phyloP scores from a whole-genome alignment of 2,113 vertebrate genomes.

The Polypterus bichir region DNA sequence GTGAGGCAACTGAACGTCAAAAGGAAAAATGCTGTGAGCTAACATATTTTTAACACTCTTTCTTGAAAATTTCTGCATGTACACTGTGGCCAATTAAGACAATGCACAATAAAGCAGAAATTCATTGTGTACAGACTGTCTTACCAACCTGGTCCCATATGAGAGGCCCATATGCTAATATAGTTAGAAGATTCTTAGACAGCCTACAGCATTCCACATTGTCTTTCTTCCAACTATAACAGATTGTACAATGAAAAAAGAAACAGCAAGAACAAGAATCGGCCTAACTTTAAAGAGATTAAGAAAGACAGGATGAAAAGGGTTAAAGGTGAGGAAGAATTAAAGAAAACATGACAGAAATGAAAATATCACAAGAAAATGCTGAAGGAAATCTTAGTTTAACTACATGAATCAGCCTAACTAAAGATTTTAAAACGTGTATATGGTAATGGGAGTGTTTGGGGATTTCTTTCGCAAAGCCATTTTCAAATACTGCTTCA shows the following conservation, averaged over 20 bases:
- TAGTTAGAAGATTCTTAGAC: slow-evolving; percentile 28
- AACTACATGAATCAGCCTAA: slow-evolving; percentile 26
- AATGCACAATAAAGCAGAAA: neutral
- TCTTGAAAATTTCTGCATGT: too few species aligned
- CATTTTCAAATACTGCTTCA: slow-evolving; percentile 44
- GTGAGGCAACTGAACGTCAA: too few species aligned
- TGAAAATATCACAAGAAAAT: slow-evolving; percentile 33
- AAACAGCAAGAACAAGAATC: slow-evolving; percentile 10
- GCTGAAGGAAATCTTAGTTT: slow-evolving; percentile 23
- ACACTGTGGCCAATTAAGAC: too few species aligned
- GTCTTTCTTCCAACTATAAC: slow-evolving; percentile 32
- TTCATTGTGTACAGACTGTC: neutral
- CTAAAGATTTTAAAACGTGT: slow-evolving; percentile 43
- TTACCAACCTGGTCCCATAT: neutral
- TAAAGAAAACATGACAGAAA: slow-evolving; percentile 13
- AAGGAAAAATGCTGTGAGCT: too few species aligned
- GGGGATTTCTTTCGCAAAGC: slow-evolving; percentile 44
- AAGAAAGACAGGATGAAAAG: slow-evolving; percentile 19
- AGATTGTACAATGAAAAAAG: slow-evolving; percentile 13
- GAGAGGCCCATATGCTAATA: slow-evolving; percentile 38
- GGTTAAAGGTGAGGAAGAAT: slow-evolving; percentile 13
- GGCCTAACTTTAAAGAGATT: slow-evolving; percentile 5
- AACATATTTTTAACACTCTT: too few species aligned
- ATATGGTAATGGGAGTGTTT: slow-evolving; percentile 34
- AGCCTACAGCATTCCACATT: slow-evolving; percentile 30